Conservation (phyloP, 2,113 vertebrate species). For the Notarius quadriscutis region DNA sequence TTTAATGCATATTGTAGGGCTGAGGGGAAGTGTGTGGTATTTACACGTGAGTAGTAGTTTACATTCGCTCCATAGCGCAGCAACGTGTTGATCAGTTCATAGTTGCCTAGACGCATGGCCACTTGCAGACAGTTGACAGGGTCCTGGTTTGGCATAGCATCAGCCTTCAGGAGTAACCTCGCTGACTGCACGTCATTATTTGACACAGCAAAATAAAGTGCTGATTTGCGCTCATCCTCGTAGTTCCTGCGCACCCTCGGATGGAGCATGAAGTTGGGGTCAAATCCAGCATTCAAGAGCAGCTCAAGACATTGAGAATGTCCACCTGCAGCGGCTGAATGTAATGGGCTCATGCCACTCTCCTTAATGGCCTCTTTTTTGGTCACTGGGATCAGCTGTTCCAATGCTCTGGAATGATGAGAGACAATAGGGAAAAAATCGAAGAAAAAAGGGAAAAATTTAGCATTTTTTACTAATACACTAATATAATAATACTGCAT, state of each 20-base stretch:
- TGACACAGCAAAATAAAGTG: slow-evolving; percentile 88
- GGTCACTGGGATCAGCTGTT: slow-evolving; percentile 83
- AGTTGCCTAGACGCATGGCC: slow-evolving; percentile 87
- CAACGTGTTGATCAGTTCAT: slow-evolving; percentile 83
- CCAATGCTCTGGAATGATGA: slow-evolving; percentile 75
- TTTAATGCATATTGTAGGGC: slow-evolving; percentile 73
- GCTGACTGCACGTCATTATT: slow-evolving; percentile 83
- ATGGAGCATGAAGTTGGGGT: slow-evolving; percentile 93
- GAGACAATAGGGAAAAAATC: neutral
- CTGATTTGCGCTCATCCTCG: slow-evolving; percentile 87
- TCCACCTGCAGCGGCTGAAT: slow-evolving; percentile 89
- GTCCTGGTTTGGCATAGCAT: slow-evolving; percentile 94
- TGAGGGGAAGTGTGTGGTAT: slow-evolving; percentile 89
- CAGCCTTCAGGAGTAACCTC: slow-evolving; percentile 82
- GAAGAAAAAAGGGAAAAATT: neutral
- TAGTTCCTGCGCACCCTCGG: slow-evolving; percentile 83
- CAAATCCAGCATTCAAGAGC: slow-evolving; percentile 84
- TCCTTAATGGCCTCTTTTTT: slow-evolving; percentile 77
- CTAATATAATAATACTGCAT: too few relatives aligned
- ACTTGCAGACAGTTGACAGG: slow-evolving; percentile 91
- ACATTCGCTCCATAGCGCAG: slow-evolving; percentile 90
- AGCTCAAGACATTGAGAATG: slow-evolving; percentile 84
- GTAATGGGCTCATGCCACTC: slow-evolving; percentile 93
- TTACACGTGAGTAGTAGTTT: slow-evolving; percentile 91
- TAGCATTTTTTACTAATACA: neutral